Percentiles rank a stretch among this genome's conserved stretches.
Evolutionary conservation across 2,113 vertebrate genomes (phyloP).

Genomic region (Gopherus evgoodei): DNA sequence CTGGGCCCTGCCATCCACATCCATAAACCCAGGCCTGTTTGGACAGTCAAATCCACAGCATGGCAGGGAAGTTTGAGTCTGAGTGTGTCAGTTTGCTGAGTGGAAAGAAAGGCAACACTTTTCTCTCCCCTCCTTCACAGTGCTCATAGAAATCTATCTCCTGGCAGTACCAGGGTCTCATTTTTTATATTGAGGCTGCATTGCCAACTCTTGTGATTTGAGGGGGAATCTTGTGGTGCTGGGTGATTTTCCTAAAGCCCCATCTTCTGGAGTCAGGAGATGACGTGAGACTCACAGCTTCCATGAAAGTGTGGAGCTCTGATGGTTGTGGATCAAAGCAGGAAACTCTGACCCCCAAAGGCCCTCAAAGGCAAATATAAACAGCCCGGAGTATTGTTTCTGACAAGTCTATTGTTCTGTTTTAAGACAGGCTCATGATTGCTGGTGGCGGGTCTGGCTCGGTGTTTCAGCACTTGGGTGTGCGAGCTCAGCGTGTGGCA

Average conservation of each 20-base stretch:
- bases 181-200: not conserved
- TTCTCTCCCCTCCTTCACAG: not conserved
- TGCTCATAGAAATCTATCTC: no score
- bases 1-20: not conserved
- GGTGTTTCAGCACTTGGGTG: no score
- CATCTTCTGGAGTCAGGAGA: not conserved
- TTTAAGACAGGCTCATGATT: no score
- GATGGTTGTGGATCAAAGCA: not conserved
- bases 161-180: no score
- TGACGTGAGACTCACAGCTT: no score
- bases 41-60: not conserved
- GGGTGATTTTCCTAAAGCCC: not conserved
- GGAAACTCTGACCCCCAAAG: not conserved
- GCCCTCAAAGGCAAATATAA: no score
- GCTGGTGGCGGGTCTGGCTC: no score
- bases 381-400: no score
- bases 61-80: not conserved
- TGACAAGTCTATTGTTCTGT: no score
- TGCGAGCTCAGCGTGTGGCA: fast-evolving
- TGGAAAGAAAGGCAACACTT: not conserved
- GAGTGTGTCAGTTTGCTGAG: not conserved
- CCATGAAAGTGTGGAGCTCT: not conserved
- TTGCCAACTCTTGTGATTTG: no score
- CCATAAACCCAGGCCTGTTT: not conserved
- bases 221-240: no score